Base-by-base conservation (phyloP, 2,113 vertebrate genomes). In the Panurus biarmicus region DNA sequence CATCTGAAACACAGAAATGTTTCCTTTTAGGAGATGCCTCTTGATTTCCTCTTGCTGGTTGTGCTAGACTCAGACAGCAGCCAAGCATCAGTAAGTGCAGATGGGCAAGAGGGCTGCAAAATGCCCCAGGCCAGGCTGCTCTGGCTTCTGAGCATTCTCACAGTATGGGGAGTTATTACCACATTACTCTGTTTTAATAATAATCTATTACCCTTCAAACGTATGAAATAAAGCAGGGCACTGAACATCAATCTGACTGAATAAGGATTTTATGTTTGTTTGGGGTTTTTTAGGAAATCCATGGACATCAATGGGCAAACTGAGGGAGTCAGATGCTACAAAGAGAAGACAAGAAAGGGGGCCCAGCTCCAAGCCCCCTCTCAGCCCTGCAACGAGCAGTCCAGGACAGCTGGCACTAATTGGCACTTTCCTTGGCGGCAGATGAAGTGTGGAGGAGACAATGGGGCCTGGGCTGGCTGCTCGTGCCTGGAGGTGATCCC, bases 401-500 rank as follows among this genome's bases (percentile, higher is more conserved):
- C 60, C 73, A 56, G 86, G 65, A 71, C 92, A 96, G 80, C 93
- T 96, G 93, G 86, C 93, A 91, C 77, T 18, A 81, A 94, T 87
- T 89, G 89, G 80, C 91, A 64, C 84, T 89, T 94, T 65, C 51
- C 66, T 91, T 96, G 96, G 93, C 12, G 0, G 26, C 6, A 3
- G 87, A 90, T 90, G 85, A 94, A 94, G 80, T 51, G 54, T 5
- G 1, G 73, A 79, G 65, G 44, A 94, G 77, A 94, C 93, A 90
- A 95, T 91, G 86, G 90, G 61, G 76, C 73, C 61, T 42, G 78
- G 75, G 78, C 62, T 93, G 67, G 45, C 29, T 75, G 44, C 89
- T 79, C 0, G 9, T 85, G 94, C 89, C 94, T 58, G 87, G 89
- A 89, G 89, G 74, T 92, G 81, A 75, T 89, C 70, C 44, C 53